Evolutionary conservation across 1,140 invertebrate genomes (phyloP).

Genomic region (Agrilus planipennis): DNA sequence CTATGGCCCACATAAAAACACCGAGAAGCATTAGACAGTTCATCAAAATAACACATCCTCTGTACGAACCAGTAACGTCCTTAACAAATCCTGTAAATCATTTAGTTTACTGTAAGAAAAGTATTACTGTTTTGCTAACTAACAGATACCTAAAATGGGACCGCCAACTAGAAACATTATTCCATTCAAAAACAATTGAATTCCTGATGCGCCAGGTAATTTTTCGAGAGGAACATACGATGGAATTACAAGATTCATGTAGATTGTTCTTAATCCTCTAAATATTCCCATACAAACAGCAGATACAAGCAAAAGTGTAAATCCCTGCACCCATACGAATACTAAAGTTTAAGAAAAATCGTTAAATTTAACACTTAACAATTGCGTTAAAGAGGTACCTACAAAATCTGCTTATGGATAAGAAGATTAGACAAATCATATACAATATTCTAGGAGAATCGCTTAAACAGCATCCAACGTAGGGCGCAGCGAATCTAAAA

Average conservation of each 20-base stretch:
- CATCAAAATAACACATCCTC: conserved; percentile 30
- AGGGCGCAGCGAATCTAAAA: conserved; percentile 48
- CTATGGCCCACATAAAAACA: too few species aligned
- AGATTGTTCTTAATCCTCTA: conserved; percentile 52
- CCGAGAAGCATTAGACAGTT: conserved; percentile 32
- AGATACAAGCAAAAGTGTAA: conserved; percentile 21
- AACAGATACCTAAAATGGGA: conserved; percentile 24
- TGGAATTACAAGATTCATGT: conserved; percentile 53
- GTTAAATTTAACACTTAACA: too few species aligned
- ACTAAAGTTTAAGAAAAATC: not conserved
- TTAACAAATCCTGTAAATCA: conserved; percentile 31
- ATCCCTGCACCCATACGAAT: conserved; percentile 9
- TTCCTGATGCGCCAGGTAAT: conserved; percentile 47
- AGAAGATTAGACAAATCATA: conserved; percentile 23
- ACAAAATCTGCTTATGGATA: conserved; percentile 30
- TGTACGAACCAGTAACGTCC: conserved; percentile 33
- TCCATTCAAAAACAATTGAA: conserved; percentile 50
- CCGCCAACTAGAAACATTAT: conserved; percentile 21
- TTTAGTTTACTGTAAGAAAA: conserved; percentile 1
- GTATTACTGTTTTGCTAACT: conserved; percentile 3
- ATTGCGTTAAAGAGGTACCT: conserved; percentile 12
- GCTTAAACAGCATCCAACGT: conserved; percentile 38
- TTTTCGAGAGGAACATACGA: conserved; percentile 49
- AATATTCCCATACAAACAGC: conserved; percentile 46
- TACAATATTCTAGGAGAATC: conserved; percentile 30